Evolutionary conservation across 1,140 invertebrate genomes (phyloP), one percentile per base, ranked within the genome.

Genomic region (Apis dorsata): DNA sequence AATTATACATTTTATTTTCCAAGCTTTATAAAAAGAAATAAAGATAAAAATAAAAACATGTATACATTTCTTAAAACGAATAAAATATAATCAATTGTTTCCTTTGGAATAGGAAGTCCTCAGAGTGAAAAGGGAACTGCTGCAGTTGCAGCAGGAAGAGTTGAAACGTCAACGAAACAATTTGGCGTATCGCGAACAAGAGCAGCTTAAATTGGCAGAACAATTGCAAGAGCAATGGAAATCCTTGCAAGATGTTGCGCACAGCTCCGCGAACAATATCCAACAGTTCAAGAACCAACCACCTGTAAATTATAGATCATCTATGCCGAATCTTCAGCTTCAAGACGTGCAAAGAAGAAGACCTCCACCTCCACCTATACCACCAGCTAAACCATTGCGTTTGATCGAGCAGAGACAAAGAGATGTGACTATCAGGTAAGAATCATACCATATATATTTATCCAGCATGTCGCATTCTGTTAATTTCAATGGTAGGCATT

Each of bases 81-180:
- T 9, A 9, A 7, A 44, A 15, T 74, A n/a, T 51, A 28, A 76
- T 53, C 9, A 9, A 21, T 65, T 21, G 21, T 17, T 51, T 17
- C 24, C 8, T 59, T 11, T 17, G 8, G 66, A 63, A 53, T 90
- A 96, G 94, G 96, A 97, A 92, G 96, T 97, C 28, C 92, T 97
- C 62, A 95, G 96, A 84, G 96, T 97, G 63, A 97, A 97, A 93
- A 94, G 96, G 19, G 96, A 97, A 92, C 93, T 97, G 1, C 89
- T 97, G 3, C 96, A 97, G 90, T 89, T 97, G 53, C 96, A 97
- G 91, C 96, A 97, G 91, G 96, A 97, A 92, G 96, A 97, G 89
- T 88, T 97, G n/a, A 96, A 97, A 87, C 94, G 96, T 7, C 96
- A 97, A 90, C 94, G 96, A 9, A 96, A 96, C 83, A 97, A 96